Percentiles rank a stretch among this genome's conserved stretches.
Evolutionary conservation across 2,888 invertebrate species (phyloP).

Genomic region (Tipula unca): DNA sequence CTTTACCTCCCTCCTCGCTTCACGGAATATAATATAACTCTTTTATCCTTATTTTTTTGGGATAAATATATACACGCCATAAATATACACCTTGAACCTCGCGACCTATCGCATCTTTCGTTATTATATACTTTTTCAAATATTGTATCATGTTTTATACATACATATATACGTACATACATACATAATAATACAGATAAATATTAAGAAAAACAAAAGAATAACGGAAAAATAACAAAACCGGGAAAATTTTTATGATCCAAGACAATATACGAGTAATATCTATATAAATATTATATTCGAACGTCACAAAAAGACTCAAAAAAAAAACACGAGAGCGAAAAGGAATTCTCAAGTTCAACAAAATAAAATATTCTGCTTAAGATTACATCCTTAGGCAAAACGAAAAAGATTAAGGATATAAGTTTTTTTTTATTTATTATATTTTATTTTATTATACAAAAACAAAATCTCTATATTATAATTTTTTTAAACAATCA

Average conservation of each 20-base stretch:
- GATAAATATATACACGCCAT: too few relatives aligned
- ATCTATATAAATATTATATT: neutral
- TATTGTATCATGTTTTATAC: too few relatives aligned
- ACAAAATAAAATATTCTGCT: neutral
- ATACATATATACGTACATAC: neutral
- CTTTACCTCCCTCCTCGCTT: too few relatives aligned
- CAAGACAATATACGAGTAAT: neutral
- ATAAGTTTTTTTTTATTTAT: neutral
- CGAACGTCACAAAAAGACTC: neutral
- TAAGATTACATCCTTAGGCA: neutral
- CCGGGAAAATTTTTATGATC: neutral
- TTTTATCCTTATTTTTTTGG: too few relatives aligned
- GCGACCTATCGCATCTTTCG: neutral
- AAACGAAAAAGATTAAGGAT: neutral
- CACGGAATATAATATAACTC: too few relatives aligned
- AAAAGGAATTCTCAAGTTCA: neutral
- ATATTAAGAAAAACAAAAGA: neutral
- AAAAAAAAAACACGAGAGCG: neutral
- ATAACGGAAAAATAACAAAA: neutral
- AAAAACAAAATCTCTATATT: neutral
- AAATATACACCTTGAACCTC: neutral
- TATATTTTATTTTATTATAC: neutral
- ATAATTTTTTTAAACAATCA: neutral
- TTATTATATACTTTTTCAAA: neutral
- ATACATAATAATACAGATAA: neutral